These are phyloP conservation scores for Macrocentrus cingulum DNA, from an alignment of 1,140 invertebrate species.

Conservation along the genomic window DNA sequence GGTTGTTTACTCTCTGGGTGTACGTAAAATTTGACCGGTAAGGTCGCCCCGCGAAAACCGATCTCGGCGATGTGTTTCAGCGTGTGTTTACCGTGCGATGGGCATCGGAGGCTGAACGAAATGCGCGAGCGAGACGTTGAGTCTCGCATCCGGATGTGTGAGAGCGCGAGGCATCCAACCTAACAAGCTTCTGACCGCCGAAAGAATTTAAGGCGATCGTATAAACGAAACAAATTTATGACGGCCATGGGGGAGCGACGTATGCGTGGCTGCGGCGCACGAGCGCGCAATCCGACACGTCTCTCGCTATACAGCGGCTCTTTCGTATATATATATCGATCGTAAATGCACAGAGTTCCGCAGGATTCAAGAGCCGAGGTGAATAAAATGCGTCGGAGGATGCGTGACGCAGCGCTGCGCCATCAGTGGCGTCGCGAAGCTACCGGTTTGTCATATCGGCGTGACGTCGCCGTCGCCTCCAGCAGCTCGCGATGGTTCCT, in stretches of 20 bases:
- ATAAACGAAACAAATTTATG: slow-evolving; percentile 44
- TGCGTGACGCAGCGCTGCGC: not conserved
- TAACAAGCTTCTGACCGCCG: slow-evolving; percentile 37
- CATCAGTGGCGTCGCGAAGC: not conserved
- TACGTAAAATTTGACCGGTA: too few species aligned
- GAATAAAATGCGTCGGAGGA: not conserved
- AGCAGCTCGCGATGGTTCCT: too few species aligned
- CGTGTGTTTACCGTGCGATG: too few species aligned
- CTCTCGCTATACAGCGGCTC: not conserved
- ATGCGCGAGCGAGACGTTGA: too few species aligned
- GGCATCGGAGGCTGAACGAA: too few species aligned
- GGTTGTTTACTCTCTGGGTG: too few species aligned
- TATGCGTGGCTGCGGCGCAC: not conserved
- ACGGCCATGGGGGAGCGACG: slow-evolving; percentile 24
- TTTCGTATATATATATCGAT: slow-evolving; percentile 1
- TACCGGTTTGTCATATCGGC: too few species aligned
- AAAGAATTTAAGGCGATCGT: slow-evolving; percentile 34
- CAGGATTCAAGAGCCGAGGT: not conserved
- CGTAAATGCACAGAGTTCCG: not conserved
- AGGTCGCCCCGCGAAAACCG: too few species aligned
- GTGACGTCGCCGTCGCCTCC: too few species aligned
- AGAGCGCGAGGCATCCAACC: too few species aligned
- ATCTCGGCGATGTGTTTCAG: too few species aligned
- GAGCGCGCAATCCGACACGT: slow-evolving; percentile 12
- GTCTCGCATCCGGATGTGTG: too few species aligned